Conservation (phyloP, 2,888 invertebrate species). For the Acleris literana region DNA sequence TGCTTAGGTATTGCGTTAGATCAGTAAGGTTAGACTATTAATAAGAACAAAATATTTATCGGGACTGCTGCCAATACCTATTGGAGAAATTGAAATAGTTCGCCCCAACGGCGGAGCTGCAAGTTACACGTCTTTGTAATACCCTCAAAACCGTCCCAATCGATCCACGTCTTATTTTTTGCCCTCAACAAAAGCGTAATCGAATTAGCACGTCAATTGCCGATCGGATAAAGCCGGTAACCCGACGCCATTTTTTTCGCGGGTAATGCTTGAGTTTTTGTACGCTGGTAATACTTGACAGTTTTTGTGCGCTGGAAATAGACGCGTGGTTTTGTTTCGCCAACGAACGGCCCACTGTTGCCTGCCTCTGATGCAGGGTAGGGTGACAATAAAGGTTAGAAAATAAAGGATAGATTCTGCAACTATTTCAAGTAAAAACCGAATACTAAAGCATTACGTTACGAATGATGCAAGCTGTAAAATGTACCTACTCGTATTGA, state of each 20-base stretch:
- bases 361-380: constrained; percentile 9
- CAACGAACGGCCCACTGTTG: constrained; percentile 44
- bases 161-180: constrained; percentile 29
- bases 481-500: no score
- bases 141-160: constrained; percentile 19
- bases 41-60: no score
- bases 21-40: no score
- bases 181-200: constrained; percentile 27
- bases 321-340: constrained; percentile 37
- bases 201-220: constrained; percentile 65
- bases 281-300: constrained; percentile 18
- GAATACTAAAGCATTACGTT: not conserved
- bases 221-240: constrained; percentile 60
- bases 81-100: no score
- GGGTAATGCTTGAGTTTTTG: constrained; percentile 20
- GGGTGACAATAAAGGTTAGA: constrained; percentile 12
- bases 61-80: no score
- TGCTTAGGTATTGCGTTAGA: no score
- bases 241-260: constrained; percentile 47
- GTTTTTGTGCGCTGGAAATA: constrained; percentile 20
- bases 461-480: no score
- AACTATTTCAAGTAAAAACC: not conserved
- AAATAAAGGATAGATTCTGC: not conserved
- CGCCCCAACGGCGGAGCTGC: no score
- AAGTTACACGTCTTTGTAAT: constrained; percentile 7